Evolutionary conservation across 1,140 invertebrate genomes (phyloP).

Genomic region (Procambarus clarkii): DNA sequence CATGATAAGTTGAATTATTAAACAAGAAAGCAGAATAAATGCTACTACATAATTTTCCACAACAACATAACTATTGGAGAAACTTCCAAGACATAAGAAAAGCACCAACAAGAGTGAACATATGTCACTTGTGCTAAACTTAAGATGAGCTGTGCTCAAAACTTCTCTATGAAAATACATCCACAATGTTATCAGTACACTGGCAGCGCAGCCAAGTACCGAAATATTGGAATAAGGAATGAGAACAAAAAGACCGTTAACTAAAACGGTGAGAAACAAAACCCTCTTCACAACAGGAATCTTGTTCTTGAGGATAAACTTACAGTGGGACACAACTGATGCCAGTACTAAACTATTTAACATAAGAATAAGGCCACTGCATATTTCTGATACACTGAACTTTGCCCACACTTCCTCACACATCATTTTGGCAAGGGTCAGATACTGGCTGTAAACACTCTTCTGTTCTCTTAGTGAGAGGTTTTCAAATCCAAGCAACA

Average conservation of each 20-base stretch:
- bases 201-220: slow-evolving; percentile 28
- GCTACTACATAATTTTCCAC: slow-evolving; percentile 88
- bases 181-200: slow-evolving; percentile 18
- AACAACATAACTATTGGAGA: slow-evolving; percentile 96
- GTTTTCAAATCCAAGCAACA: neutral
- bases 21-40: slow-evolving; percentile 75
- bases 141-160: slow-evolving; percentile 25
- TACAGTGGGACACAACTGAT: slow-evolving; percentile 62
- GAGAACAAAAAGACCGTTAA: slow-evolving; percentile 38
- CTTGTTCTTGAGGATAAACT: slow-evolving; percentile 64
- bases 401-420: slow-evolving; percentile 90
- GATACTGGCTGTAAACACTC: slow-evolving; percentile 75
- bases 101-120: slow-evolving; percentile 41
- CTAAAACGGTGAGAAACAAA: slow-evolving; percentile 23
- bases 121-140: slow-evolving; percentile 15
- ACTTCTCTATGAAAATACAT: slow-evolving; percentile 2
- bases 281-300: slow-evolving; percentile 29
- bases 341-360: slow-evolving; percentile 69
- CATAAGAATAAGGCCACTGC: slow-evolving; percentile 80
- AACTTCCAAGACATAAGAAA: slow-evolving; percentile 74
- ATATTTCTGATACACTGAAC: slow-evolving; percentile 87
- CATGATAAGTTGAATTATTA: slow-evolving; percentile 20
- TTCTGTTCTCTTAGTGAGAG: slow-evolving; percentile 4
- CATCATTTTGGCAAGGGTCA: slow-evolving; percentile 81
- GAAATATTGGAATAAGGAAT: slow-evolving; percentile 12